Conservation (phyloP, 2,888 invertebrate genomes). For the Acanthoscelides obtectus region DNA sequence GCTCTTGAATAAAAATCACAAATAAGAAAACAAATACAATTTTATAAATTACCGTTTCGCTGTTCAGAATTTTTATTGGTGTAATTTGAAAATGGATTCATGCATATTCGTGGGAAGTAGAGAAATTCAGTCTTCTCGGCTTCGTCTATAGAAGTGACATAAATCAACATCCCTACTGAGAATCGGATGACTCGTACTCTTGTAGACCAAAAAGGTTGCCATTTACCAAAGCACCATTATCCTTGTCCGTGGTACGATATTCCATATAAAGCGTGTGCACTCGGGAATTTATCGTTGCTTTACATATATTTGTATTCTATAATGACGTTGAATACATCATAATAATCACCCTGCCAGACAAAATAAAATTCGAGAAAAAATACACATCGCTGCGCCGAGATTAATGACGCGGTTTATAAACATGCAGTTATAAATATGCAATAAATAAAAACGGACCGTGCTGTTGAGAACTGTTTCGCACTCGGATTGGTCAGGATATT, state of each 20-base stretch:
- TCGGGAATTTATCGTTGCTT: neutral
- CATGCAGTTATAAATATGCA: neutral
- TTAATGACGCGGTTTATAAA: neutral
- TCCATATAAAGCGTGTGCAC: neutral
- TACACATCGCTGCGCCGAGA: neutral
- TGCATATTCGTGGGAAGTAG: no score
- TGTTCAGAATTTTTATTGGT: no score
- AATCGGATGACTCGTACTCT: neutral
- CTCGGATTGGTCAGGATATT: neutral
- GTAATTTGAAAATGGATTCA: no score
- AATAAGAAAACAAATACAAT: no score
- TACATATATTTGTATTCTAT: neutral
- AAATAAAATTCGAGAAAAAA: neutral
- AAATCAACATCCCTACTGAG: no score
- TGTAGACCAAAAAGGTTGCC: neutral
- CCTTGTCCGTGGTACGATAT: neutral
- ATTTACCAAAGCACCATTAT: neutral
- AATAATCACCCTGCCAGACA: neutral
- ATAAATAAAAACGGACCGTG: neutral
- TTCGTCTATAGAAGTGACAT: no score
- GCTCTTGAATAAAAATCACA: no score
- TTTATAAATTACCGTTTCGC: no score
- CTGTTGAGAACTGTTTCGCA: neutral
- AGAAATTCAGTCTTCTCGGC: no score
- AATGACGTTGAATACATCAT: neutral